Evolutionary conservation across 2,888 invertebrate genomes (phyloP).

Genomic region (Andrena haemorrhoa): DNA sequence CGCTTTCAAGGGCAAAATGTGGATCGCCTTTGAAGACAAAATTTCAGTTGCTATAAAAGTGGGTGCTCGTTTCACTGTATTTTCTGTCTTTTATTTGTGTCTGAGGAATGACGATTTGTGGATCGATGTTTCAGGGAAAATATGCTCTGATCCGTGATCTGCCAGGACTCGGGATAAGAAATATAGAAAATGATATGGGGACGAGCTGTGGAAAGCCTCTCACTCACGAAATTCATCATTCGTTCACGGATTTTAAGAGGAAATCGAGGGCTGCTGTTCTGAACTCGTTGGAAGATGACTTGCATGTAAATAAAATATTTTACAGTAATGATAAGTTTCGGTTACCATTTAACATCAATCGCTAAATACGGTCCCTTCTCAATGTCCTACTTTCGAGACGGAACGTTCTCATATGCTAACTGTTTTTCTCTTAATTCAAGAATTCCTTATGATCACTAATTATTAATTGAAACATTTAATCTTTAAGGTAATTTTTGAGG

Average conservation of each 20-base stretch:
- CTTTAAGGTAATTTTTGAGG: no score
- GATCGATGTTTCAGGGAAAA: conserved; percentile 86
- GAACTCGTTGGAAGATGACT: conserved; percentile 84
- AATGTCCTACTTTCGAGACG: neutral
- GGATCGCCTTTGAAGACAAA: conserved; percentile 92
- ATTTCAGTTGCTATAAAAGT: conserved; percentile 91
- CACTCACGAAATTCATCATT: conserved; percentile 77
- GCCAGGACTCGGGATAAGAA: conserved; percentile 89
- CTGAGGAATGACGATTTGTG: neutral
- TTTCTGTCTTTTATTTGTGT: neutral
- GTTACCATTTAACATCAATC: conserved; percentile 12
- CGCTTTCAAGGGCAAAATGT: conserved; percentile 89
- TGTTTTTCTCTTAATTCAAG: no score
- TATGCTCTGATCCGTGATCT: conserved; percentile 90
- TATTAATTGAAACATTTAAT: no score
- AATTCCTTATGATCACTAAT: no score
- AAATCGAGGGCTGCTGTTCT: conserved; percentile 84
- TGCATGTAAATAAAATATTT: conserved; percentile 76
- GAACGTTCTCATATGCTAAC: no score
- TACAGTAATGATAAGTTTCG: neutral
- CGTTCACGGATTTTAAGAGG: conserved; percentile 82
- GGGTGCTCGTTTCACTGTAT: neutral
- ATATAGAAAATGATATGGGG: conserved; percentile 86
- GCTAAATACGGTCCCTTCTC: conserved; percentile 20
- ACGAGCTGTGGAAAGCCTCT: conserved; percentile 79